Base-by-base conservation (phyloP, 2,888 invertebrate species). In the Acanthococcus lagerstroemiae region DNA sequence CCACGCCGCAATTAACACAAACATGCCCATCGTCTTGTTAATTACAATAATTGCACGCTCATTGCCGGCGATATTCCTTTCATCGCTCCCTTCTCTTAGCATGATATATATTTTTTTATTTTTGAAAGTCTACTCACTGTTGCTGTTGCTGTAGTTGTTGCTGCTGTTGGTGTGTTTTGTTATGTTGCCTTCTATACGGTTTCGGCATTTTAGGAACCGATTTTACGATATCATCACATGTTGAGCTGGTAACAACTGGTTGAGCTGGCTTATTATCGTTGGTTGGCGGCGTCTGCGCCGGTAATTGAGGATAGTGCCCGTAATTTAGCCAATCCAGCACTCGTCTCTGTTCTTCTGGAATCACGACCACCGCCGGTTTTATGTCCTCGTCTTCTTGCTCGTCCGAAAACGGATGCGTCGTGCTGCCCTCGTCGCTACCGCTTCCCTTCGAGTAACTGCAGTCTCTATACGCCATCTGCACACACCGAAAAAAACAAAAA, bases 231-330 rank as follows among this genome's bases (percentile, higher is more conserved):
- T 63, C 63, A 63, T 63, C 63, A 63, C 63, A 63, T 54, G 63
- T 63, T 27, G 63, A 63, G 52, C 63, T 63, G 63, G 63, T 63
- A 63, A 63, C 63, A 54, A 63, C 63, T 52, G 63, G 63, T 63
- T 63, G 63, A 30, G 63, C 52, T 27, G 54, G 63, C 37, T 52
- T 50, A 9, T 22, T 58, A 37, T 63, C 63, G 63, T 27, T 30
- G 37, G 52, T 22, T 17, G 30, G 44, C 22, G 52, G 27, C 54
- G 60, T 15, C 24, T 48, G 60, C 27, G 37, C 27, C 6, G 63
- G 37, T 30, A 63, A 52, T 52, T 52, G 63, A 52, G 63, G 30
- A 52, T 63, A 63, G 52, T 52, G 52, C 52, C 52, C 52, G 52
- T 63, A 52, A 63, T 63, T 63, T 37, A 63, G 21, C 63, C 63